phyloP scores from a whole-genome alignment of 2,888 invertebrate genomes.

The Napeogenes sylphis region DNA sequence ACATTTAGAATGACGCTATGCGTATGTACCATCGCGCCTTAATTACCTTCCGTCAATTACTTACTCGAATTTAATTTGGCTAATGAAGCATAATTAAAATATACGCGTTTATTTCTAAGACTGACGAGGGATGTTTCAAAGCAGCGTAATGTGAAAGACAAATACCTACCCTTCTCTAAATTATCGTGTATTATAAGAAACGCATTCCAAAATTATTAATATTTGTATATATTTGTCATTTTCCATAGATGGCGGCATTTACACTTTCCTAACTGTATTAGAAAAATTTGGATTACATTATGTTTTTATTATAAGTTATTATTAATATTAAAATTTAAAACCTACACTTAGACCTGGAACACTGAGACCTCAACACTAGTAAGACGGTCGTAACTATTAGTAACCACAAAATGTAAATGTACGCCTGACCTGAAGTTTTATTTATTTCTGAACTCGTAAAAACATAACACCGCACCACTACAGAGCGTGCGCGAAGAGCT shows the following conservation, averaged over 20 bases:
- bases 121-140: conserved; percentile 39
- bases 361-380: too few species aligned
- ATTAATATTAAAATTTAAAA: too few species aligned
- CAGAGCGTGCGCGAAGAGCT: conserved; percentile 89
- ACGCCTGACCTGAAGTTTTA: too few species aligned
- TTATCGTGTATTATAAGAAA: not conserved
- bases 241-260: not conserved
- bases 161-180: conserved; percentile 10
- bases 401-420: too few species aligned
- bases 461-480: conserved; percentile 19
- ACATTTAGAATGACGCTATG: conserved; percentile 51
- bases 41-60: conserved; percentile 72
- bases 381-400: too few species aligned
- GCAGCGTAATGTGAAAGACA: conserved; percentile 21
- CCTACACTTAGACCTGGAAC: too few species aligned
- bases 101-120: conserved; percentile 67
- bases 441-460: too few species aligned
- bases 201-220: not conserved
- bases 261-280: not conserved
- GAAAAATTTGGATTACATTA: too few species aligned
- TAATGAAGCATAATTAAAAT: conserved; percentile 78
- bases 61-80: conserved; percentile 74
- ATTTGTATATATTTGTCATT: not conserved
- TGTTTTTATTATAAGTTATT: too few species aligned
- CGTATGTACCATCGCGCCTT: conserved; percentile 49